Evolutionary conservation across 37 sponge, comb jelly and placozoan genomes (phyloP), one percentile per base, ranked within the genome.

Genomic region (Dysidea cf. avara): DNA sequence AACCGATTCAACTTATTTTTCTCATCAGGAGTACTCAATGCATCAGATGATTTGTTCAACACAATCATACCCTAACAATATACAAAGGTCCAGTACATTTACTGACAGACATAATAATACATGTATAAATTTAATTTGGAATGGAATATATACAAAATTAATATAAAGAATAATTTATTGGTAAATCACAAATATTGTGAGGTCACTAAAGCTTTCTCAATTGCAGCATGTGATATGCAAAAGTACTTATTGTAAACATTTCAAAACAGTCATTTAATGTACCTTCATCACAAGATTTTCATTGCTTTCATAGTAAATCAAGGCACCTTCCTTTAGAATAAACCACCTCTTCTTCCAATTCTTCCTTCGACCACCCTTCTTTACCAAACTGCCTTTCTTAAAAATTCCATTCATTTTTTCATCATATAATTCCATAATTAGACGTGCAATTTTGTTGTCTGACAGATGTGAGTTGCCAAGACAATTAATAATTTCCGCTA

Each of bases 341-440:
- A 88, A 88, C 72, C 71, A 88, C 14, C 89, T 16, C 20, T 64
- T 73, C 50, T 78, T 82, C 80, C 69, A 83, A 64, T 82, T 88
- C 55, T 61, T 66, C 40, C 78, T 50, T 62, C 40, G 20, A 51
- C 79, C 83, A 0, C 89, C 89, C 53, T 88, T 80, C 89, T 88
- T 88, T 14, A 28, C 36, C 59, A 88, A 75, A 39, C 61, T 78
- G 20, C 89, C 89, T 47, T 78, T 88, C 62, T 68, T 72, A 16
- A 88, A 49, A 0, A 88, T 75, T 0, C 83, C 89, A 18, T 63
- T 30, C 7, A 88, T 80, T 11, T 77, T 56, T 64, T 80, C 76
- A 22, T 87, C 88, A 14, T 56, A 50, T 26, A 87, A 2, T 64
- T 87, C 88, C 33, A 17, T 53, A 20, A 81, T 72, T 49, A 85